phyloP scores from a whole-genome alignment of 64 coral and sea anemone genomes.

The Stichodactyla mertensii region DNA sequence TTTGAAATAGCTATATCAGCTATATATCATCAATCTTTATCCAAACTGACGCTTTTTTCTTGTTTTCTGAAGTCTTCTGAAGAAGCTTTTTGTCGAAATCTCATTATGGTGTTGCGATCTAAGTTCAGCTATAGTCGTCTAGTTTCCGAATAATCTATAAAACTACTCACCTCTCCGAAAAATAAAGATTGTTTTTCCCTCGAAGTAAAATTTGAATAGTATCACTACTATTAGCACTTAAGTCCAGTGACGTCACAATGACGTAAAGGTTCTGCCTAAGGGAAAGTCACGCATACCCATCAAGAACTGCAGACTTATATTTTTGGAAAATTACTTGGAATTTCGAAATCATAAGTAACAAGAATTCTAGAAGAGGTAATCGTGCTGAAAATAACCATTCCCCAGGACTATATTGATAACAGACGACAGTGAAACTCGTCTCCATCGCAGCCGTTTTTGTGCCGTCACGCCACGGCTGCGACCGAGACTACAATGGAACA shows the following conservation, averaged over 20 bases:
- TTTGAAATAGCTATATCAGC: too few relatives aligned
- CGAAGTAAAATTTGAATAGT: not conserved
- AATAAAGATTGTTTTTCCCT: not conserved
- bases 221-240: not conserved
- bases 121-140: too few relatives aligned
- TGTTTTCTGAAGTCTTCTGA: too few relatives aligned
- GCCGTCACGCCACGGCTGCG: too few relatives aligned
- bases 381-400: not conserved
- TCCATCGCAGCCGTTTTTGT: too few relatives aligned
- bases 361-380: not conserved
- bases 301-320: not conserved
- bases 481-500: not conserved
- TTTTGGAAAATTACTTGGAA: not conserved
- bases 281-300: constrained; percentile 14
- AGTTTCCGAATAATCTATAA: not conserved
- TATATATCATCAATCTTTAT: too few relatives aligned
- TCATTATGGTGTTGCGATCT: too few relatives aligned
- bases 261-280: not conserved
- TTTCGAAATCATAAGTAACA: not conserved
- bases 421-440: too few relatives aligned
- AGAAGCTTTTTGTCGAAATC: too few relatives aligned
- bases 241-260: not conserved
- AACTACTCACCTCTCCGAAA: not conserved
- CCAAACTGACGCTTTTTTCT: too few relatives aligned
- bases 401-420: too few relatives aligned